These are phyloP conservation scores for Vanessa atalanta DNA, from an alignment of 1,140 invertebrate species.

Conservation along the genomic window DNA sequence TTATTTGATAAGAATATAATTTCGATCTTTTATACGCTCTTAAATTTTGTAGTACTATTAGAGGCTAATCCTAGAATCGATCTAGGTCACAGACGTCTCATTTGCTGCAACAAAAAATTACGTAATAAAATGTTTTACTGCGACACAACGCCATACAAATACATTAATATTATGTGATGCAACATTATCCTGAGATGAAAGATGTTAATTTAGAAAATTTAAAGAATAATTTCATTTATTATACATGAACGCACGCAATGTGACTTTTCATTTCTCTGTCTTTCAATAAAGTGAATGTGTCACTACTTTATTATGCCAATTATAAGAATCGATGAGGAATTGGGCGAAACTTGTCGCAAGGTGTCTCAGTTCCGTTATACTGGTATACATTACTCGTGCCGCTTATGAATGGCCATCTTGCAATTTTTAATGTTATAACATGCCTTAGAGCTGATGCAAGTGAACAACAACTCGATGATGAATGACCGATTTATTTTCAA, in stretches of 20 bases:
- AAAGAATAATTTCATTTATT: conserved; percentile 23
- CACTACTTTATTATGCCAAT: conserved; percentile 47
- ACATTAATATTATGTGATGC: conserved; percentile 22
- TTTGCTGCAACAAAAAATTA: conserved; percentile 31
- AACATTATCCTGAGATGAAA: conserved; percentile 20
- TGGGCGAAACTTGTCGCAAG: conserved; percentile 40
- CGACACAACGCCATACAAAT: conserved; percentile 20
- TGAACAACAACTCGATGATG: conserved; percentile 37
- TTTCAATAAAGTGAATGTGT: conserved; percentile 37
- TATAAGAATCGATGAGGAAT: conserved; percentile 38
- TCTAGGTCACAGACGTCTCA: conserved; percentile 32
- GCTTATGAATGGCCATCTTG: conserved; percentile 39
- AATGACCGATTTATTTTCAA: conserved; percentile 33
- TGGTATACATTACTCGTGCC: conserved; percentile 26
- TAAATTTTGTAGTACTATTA: neutral
- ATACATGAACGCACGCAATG: neutral
- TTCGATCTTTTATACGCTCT: no score
- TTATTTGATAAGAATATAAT: neutral
- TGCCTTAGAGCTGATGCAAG: conserved; percentile 29
- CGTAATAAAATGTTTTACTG: conserved; percentile 29
- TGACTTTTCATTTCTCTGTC: conserved; percentile 1
- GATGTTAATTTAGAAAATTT: conserved; percentile 22
- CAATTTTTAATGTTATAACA: conserved; percentile 37
- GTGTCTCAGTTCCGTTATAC: conserved; percentile 46
- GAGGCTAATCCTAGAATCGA: conserved; percentile 23